These are phyloP conservation scores for Colletes collaris DNA, from an alignment of 2,888 invertebrate species.

Conservation along the genomic window DNA sequence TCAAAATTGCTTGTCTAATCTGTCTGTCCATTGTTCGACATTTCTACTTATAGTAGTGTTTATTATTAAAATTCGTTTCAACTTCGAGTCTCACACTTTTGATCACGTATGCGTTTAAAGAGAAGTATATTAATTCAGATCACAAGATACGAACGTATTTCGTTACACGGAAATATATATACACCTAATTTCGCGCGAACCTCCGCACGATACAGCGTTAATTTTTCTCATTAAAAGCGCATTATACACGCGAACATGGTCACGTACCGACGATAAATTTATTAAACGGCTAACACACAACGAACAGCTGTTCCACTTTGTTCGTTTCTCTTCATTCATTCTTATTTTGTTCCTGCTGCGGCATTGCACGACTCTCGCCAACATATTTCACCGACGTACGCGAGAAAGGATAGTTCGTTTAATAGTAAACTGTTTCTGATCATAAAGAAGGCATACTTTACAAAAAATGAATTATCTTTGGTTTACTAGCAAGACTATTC, in stretches of 20 bases:
- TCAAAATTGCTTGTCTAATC: too few species aligned
- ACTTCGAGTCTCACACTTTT: too few species aligned
- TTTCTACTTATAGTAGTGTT: too few species aligned
- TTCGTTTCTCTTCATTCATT: not conserved
- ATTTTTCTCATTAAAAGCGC: slow-evolving; percentile 1
- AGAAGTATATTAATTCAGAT: too few species aligned
- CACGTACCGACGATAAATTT: slow-evolving; percentile 12
- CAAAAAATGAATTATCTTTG: slow-evolving; percentile 14
- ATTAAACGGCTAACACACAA: slow-evolving; percentile 12
- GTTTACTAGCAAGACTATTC: too few species aligned
- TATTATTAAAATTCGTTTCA: too few species aligned
- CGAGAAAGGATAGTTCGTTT: slow-evolving; percentile 11
- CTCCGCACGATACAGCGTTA: not conserved
- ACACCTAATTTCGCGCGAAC: not conserved
- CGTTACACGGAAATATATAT: not conserved
- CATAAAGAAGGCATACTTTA: slow-evolving; percentile 25
- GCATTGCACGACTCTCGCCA: not conserved
- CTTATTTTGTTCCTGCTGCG: not conserved
- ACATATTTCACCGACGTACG: not conserved
- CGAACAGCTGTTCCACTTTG: slow-evolving; percentile 5
- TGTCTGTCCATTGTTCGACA: too few species aligned
- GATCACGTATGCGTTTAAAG: too few species aligned
- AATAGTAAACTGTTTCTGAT: slow-evolving; percentile 37
- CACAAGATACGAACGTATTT: slow-evolving; percentile 11
- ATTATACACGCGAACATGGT: slow-evolving; percentile 4